Percentiles rank a stretch among this genome's conserved stretches.
Conservation (phyloP, 2,797 vertebrate genomes). For the Benthosema pterotum region DNA sequence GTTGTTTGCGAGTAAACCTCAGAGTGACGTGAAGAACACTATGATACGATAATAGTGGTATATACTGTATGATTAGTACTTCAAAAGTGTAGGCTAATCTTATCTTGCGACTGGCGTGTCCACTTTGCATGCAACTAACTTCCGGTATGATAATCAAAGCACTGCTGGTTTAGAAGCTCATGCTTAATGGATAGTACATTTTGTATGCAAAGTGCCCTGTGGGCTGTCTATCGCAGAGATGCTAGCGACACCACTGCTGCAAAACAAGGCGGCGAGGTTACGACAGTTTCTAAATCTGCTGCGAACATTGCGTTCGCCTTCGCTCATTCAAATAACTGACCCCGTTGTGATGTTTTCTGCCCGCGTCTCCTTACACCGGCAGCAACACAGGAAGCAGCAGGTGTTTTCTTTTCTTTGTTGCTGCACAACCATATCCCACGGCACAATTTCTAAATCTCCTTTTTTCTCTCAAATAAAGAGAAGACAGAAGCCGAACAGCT, state of each 20-base stretch:
- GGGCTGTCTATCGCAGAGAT: too few relatives aligned
- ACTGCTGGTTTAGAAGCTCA: slow-evolving; percentile 28
- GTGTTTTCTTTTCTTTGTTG: slow-evolving; percentile 25
- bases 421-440: neutral
- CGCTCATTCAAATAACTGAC: neutral
- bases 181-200: neutral
- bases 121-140: slow-evolving; percentile 37
- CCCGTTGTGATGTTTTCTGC: neutral
- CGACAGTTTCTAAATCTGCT: too few relatives aligned
- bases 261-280: too few relatives aligned
- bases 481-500: slow-evolving; percentile 57
- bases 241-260: too few relatives aligned
- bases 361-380: slow-evolving; percentile 14
- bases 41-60: slow-evolving; percentile 27
- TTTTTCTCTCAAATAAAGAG: slow-evolving; percentile 25
- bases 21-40: slow-evolving; percentile 28
- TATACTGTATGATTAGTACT: slow-evolving; percentile 45
- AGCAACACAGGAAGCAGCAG: slow-evolving; percentile 37
- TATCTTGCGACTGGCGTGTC: slow-evolving; percentile 34
- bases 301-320: too few relatives aligned
- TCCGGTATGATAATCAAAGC: slow-evolving; percentile 9
- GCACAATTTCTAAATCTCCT: slow-evolving; percentile 13
- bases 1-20: slow-evolving; percentile 56
- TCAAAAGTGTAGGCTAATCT: slow-evolving; percentile 52
- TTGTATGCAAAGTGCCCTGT: neutral